Conservation (phyloP, 2,113 vertebrate species). For the Elachura formosa region DNA sequence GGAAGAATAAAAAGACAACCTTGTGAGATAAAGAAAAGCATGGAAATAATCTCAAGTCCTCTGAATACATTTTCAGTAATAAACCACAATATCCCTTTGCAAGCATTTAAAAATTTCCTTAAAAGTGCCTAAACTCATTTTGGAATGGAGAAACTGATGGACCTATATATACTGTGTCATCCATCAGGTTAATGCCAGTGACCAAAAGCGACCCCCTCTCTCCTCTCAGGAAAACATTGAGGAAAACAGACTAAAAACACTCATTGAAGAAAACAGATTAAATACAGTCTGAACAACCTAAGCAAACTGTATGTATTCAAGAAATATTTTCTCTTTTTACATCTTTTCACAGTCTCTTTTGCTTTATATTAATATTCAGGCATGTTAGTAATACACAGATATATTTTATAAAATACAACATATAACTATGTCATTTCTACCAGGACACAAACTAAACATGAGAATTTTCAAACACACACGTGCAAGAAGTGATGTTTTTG, state of each 20-base stretch:
- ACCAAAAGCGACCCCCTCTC: neutral
- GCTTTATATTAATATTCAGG: neutral
- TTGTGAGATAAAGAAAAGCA: neutral
- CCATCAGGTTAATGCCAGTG: neutral
- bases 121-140: neutral
- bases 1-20: neutral
- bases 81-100: neutral
- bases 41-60: neutral
- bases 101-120: neutral
- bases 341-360: neutral
- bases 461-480: neutral
- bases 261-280: neutral
- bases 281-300: neutral
- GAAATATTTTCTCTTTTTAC: neutral
- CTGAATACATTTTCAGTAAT: neutral
- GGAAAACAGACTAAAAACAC: neutral
- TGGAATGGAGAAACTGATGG: neutral
- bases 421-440: neutral
- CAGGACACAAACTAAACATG: neutral
- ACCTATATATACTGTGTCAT: neutral
- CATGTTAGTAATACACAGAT: neutral
- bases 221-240: neutral
- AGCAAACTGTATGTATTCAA: neutral
- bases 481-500: neutral
- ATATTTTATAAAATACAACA: neutral